Evolutionary conservation across 2,113 vertebrate genomes (phyloP).

Genomic region (Datnioides undecimradiatus): DNA sequence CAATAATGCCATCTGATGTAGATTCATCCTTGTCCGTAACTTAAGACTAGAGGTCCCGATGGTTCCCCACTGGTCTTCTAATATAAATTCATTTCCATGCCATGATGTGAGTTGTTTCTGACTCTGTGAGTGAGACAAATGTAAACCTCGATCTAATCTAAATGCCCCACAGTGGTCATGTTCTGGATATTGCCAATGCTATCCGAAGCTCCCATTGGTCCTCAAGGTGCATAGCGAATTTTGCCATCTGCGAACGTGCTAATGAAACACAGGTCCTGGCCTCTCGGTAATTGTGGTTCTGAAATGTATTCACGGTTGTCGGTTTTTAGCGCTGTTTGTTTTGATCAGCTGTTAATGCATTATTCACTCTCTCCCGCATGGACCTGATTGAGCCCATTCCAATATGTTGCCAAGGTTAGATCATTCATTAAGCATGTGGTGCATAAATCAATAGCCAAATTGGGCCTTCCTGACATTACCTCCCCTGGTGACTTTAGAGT

Average conservation of each 20-base stretch:
- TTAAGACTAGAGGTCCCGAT: not conserved
- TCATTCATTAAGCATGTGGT: conserved; percentile 68
- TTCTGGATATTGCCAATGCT: conserved; percentile 18
- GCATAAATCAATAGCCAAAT: conserved; percentile 65
- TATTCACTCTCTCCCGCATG: conserved; percentile 62
- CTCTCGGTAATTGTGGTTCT: conserved; percentile 19
- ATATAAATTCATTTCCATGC: not conserved
- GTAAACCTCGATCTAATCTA: not conserved
- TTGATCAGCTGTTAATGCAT: conserved; percentile 73
- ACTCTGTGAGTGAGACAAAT: not conserved
- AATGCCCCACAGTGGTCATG: not conserved
- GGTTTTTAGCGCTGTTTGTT: conserved; percentile 65
- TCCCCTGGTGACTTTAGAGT: conserved; percentile 47
- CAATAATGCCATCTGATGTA: too few relatives aligned
- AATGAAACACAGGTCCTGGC: conserved; percentile 63
- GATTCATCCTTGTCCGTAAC: not conserved
- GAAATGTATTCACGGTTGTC: conserved; percentile 63
- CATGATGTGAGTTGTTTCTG: not conserved
- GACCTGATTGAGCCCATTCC: conserved; percentile 66
- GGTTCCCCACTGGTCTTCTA: not conserved
- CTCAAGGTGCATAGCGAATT: conserved; percentile 17
- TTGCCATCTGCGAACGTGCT: not conserved
- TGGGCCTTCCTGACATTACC: conserved; percentile 44
- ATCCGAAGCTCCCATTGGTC: conserved; percentile 24
- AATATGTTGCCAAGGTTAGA: conserved; percentile 73